phyloP scores from a whole-genome alignment of 2,113 vertebrate genomes.

The Gopherus evgoodei region DNA sequence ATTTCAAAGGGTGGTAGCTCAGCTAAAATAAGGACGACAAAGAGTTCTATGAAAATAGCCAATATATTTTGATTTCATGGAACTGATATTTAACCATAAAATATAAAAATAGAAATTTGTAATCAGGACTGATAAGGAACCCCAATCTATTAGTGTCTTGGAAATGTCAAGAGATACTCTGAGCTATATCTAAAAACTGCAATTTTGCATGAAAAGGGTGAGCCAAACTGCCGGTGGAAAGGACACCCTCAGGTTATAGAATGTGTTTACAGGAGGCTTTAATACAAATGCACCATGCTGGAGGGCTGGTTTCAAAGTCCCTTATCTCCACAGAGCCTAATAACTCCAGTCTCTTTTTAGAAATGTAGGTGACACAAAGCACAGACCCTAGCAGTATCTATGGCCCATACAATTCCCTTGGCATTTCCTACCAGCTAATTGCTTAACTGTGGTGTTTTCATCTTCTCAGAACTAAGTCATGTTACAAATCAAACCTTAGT shows the following conservation, averaged over 20 bases:
- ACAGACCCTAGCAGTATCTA: not conserved
- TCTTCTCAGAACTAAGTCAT: not conserved
- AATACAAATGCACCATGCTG: not conserved
- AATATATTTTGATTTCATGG: not conserved
- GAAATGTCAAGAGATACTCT: not conserved
- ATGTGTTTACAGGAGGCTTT: conserved; percentile 14
- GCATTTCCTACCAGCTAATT: not conserved
- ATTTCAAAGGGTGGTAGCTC: not conserved
- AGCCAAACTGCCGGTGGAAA: not conserved
- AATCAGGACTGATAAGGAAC: not conserved
- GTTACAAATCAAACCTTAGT: not conserved
- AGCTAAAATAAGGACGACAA: not conserved
- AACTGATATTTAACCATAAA: not conserved
- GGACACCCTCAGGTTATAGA: not conserved
- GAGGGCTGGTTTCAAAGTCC: conserved; percentile 33
- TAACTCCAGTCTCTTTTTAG: conserved; percentile 33
- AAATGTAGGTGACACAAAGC: conserved; percentile 17
- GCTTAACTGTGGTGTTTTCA: conserved; percentile 3
- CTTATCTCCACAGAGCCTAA: conserved; percentile 28
- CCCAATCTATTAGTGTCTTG: not conserved
- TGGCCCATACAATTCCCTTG: not conserved
- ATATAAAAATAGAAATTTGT: not conserved
- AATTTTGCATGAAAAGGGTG: not conserved
- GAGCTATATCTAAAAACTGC: not conserved
- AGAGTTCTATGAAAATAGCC: not conserved